These are phyloP conservation scores for Allacma fusca DNA, from an alignment of 2,888 invertebrate species.

Conservation along the genomic window DNA sequence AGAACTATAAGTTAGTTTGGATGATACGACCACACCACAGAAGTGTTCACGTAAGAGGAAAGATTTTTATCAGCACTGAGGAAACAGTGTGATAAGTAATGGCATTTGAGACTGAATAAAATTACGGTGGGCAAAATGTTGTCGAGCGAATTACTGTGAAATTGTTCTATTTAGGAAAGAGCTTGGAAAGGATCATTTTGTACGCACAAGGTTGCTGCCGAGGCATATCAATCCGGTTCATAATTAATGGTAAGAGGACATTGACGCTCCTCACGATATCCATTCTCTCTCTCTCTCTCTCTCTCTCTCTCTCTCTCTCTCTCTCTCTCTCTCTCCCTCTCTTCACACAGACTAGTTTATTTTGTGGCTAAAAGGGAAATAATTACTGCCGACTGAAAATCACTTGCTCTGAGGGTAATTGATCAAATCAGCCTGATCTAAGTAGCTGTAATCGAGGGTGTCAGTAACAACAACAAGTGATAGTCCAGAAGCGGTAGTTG, in stretches of 20 bases:
- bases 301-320: neutral
- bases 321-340: too few species aligned
- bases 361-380: constrained; percentile 1
- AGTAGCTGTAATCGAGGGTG: neutral
- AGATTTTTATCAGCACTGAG: too few species aligned
- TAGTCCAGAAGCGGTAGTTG: neutral
- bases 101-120: too few species aligned
- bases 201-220: neutral
- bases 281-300: neutral
- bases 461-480: neutral
- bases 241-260: constrained; percentile 4
- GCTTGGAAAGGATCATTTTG: neutral
- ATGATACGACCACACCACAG: too few species aligned
- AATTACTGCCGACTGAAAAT: neutral
- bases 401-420: constrained; percentile 1
- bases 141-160: too few species aligned
- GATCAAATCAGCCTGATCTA: neutral
- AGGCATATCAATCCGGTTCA: constrained; percentile 10
- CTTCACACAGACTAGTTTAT: neutral
- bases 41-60: too few species aligned
- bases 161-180: constrained; percentile 1
- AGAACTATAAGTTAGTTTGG: too few species aligned
- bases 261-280: constrained; percentile 1
- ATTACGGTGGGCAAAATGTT: too few species aligned
- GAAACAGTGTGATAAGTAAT: too few species aligned